Evolutionary conservation across 2,888 invertebrate genomes (phyloP), one percentile per base, ranked within the genome.

Genomic region (Herminia tarsipennalis): DNA sequence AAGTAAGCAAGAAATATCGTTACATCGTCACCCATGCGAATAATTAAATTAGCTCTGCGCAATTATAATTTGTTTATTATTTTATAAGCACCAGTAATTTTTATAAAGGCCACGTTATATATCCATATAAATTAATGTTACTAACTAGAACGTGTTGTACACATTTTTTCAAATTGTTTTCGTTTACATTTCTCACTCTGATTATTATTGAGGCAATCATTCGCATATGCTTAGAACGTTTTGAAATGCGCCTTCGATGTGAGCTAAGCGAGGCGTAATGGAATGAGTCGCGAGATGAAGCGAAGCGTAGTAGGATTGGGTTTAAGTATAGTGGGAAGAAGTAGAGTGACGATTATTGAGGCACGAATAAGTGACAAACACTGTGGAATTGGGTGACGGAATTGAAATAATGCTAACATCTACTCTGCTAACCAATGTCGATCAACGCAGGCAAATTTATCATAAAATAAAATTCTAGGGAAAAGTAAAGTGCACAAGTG

Each of bases 141-240:
- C 36, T 51, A 46, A 66, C 49, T 52, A 47, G 64, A 63, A 59
- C 54, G 48, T 66, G 64, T 64, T 35, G 14, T 39, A 57, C 56
- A 59, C 41, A 54, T 53, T 53, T 58, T 66, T 51, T 46, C 52
- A 50, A 48, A 50, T 36, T 17, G 17, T 40, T 25, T 51, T 49
- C 58, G 57, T 61, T 64, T 69, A 62, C 65, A 70, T 65, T 73
- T 65, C 59, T 42, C 63, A 73, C 66, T 69, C 77, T 66, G 62
- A 54, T 76, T 66, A 50, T 32, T 66, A 68, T 73, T 57, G 49
- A 54, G 73, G 72, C 32, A 48, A 57, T 13, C 34, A 43, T 44
- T 41, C n/a, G 47, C 44, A 60, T 65, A 48, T 52, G 64, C 41
- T 59, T 47, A 4, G 20, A 39, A 28, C 40, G 43, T 59, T 66